Percentiles rank a stretch among this genome's conserved stretches.
Conservation (phyloP, 2,888 invertebrate genomes). For the Nemurella pictetii region DNA sequence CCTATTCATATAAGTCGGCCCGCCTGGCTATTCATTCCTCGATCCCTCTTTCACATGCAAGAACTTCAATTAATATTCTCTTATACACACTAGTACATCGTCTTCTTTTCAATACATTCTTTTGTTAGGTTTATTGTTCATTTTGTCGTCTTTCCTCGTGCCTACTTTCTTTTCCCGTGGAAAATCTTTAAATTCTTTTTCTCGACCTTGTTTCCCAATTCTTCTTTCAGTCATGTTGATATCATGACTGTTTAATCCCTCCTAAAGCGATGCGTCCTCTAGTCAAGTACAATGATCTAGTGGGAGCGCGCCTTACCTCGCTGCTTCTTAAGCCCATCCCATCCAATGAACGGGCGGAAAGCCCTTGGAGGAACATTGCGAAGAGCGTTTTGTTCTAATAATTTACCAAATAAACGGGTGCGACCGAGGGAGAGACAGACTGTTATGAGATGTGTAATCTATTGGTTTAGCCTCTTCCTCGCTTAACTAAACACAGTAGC, state of each 20-base stretch:
- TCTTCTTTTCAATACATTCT: constrained; percentile 10
- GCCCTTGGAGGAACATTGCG: constrained; percentile 1
- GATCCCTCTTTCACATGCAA: not conserved
- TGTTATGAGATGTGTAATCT: not conserved
- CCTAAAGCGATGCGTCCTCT: not conserved
- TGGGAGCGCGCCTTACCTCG: not conserved
- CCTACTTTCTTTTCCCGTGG: not conserved
- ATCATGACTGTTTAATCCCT: constrained; percentile 19
- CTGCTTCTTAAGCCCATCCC: not conserved
- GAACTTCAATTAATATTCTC: not conserved
- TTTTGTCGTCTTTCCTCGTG: constrained; percentile 3
- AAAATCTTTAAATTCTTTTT: not conserved
- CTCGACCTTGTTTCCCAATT: not conserved
- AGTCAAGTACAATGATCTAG: constrained; percentile 18
- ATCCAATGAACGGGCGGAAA: not conserved
- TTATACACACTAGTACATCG: not conserved
- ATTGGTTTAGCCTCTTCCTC: not conserved
- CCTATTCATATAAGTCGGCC: constrained; percentile 1
- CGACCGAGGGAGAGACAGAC: not conserved
- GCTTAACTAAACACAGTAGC: not conserved
- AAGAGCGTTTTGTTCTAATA: constrained; percentile 8
- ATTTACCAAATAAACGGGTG: not conserved
- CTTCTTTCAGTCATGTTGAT: not conserved
- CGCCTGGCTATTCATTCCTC: constrained; percentile 2
- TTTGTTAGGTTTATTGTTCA: not conserved